phyloP scores from a whole-genome alignment of 2,113 vertebrate species.

The Rutilus rutilus region DNA sequence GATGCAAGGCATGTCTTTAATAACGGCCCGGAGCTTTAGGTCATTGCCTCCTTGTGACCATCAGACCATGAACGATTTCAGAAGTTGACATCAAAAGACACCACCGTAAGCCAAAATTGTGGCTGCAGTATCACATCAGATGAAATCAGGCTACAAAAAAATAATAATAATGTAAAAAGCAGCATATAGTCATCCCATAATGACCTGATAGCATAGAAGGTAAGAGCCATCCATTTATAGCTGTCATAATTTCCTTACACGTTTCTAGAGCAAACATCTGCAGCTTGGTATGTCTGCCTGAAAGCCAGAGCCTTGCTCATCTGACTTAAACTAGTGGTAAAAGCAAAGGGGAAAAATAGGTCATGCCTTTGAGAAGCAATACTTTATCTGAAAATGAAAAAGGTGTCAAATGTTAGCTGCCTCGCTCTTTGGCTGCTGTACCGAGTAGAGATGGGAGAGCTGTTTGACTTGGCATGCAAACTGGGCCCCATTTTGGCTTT shows the following conservation, averaged over 20 bases:
- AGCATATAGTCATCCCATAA: neutral
- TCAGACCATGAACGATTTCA: constrained; percentile 24
- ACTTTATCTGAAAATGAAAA: constrained; percentile 45
- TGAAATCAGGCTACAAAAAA: neutral
- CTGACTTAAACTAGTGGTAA: constrained; percentile 37
- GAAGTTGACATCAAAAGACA: constrained; percentile 29
- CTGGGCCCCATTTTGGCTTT: constrained; percentile 60
- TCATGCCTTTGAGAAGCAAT: constrained; percentile 51
- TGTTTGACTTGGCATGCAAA: constrained; percentile 56
- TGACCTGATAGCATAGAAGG: neutral
- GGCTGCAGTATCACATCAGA: neutral
- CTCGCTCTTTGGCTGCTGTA: constrained; percentile 30
- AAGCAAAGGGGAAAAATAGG: constrained; percentile 35
- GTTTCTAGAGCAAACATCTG: constrained; percentile 32
- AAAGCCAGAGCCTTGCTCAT: constrained; percentile 29
- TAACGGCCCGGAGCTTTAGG: neutral
- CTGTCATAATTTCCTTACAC: neutral
- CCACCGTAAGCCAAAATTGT: neutral
- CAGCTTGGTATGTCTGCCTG: constrained; percentile 5
- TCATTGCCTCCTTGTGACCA: constrained; percentile 27
- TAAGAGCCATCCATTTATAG: constrained; percentile 1
- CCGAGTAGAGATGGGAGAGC: constrained; percentile 47
- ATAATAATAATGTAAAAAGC: neutral
- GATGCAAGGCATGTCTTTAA: neutral
- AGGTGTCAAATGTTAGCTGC: constrained; percentile 46